Evolutionary conservation across 1,140 invertebrate genomes (phyloP).

Genomic region (Drosophila fuyamai): DNA sequence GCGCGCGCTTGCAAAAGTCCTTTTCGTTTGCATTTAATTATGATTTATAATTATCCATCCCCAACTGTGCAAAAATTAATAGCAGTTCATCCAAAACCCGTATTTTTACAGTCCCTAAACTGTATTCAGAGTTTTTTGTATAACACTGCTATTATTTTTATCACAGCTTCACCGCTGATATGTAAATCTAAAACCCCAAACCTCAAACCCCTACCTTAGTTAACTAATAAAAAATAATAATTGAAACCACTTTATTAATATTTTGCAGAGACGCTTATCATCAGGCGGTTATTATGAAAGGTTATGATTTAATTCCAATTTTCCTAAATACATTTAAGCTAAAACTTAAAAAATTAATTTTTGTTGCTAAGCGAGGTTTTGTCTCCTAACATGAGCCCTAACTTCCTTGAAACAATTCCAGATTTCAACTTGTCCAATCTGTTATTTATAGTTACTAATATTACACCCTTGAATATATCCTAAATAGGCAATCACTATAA

Average conservation of each 20-base stretch:
- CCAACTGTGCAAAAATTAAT: background rate
- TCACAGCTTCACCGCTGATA: background rate
- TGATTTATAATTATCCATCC: conserved; percentile 19
- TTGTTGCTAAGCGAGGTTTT: conserved; percentile 70
- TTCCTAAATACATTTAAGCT: conserved; percentile 50
- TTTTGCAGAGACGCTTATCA: conserved; percentile 85
- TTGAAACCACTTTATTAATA: conserved; percentile 84
- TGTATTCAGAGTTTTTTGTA: too few species aligned
- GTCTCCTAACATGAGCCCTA: conserved; percentile 78
- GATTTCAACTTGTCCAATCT: background rate
- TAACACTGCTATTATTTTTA: conserved; percentile 1
- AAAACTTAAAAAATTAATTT: conserved; percentile 47
- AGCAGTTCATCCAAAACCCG: background rate
- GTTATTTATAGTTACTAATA: background rate
- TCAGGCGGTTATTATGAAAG: conserved; percentile 85
- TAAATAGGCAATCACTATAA: conserved; percentile 84
- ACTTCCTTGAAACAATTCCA: conserved; percentile 58
- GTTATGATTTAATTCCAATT: conserved; percentile 83
- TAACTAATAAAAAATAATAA: conserved; percentile 82
- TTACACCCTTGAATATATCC: conserved; percentile 1
- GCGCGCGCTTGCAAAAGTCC: conserved; percentile 62
- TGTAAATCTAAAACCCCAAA: conserved; percentile 7
- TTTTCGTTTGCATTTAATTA: conserved; percentile 53
- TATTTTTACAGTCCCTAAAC: too few species aligned
- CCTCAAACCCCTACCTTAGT: conserved; percentile 39